Base-by-base conservation (phyloP, 2,797 vertebrate genomes). In the Sebastes reedi region DNA sequence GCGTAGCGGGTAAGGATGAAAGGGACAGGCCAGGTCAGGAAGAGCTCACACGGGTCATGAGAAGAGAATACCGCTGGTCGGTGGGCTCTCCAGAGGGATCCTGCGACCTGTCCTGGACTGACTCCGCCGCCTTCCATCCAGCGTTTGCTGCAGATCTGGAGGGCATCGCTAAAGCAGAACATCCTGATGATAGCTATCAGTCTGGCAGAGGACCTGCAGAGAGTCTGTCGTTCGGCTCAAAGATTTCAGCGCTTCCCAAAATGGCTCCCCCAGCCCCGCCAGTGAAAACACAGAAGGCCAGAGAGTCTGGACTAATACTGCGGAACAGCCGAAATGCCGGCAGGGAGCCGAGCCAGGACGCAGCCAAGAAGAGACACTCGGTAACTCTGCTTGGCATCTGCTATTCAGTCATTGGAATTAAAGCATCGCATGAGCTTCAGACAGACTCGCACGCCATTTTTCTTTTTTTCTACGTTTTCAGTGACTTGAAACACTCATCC, bases 391-490 rank as follows among this genome's bases (percentile, higher is more conserved):
- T 92, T 87, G 92, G 91, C 93, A 92, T 91, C 93, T 92, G 89
- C 91, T 92, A 79, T 93, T 93, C 89, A 94, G 79, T 95, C 89
- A 93, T 90, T 95, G 93, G 93, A 94, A 89, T 88, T 83, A 92
- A 91, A 93, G 88, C 95, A 94, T 95, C 88, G 94, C 95, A 96
- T 96, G 95, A 95, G 95, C 95, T 96, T 96, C 90, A 93, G 87
- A 92, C 91, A 91, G 90, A 94, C 86, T 88, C 80, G 91, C 91
- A 91, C 89, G 86, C 89, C 87, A 93, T 94, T 88, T 91, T 82
- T 75, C 9, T 87, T 87, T 88, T 82, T 89, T 83, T 77, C 77
- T 88, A n/a, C 73, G 66, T 94, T 93, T 93, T 87, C 79, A 93
- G 85, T 93, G 91, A 93, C 91, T 94, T 78, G 83, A 90, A 90